A percentile compares a stretch with the other conserved stretches of the same genome.
Conservation (phyloP, 2,797 vertebrate species). For the Apogon talboti region DNA sequence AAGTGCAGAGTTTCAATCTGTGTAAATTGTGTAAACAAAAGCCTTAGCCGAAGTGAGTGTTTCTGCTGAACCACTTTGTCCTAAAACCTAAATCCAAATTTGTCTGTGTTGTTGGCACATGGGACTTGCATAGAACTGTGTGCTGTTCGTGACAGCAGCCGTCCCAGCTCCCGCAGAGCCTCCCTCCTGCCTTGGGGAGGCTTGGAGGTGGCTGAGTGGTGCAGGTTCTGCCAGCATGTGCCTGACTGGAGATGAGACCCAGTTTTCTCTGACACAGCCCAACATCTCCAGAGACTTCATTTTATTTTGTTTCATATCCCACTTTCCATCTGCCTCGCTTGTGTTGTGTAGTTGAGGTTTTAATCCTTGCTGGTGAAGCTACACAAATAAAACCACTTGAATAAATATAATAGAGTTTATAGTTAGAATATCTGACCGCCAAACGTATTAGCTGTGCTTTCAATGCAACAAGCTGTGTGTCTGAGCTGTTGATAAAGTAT, state of each 20-base stretch:
- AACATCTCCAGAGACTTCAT: constrained; percentile 63
- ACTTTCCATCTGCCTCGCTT: constrained; percentile 41
- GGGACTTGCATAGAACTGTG: constrained; percentile 35
- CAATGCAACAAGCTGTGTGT: constrained; percentile 1
- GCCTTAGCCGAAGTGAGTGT: background rate
- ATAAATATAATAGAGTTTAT: constrained; percentile 11
- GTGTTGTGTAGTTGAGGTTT: constrained; percentile 46
- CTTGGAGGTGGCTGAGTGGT: constrained; percentile 62
- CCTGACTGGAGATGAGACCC: constrained; percentile 66
- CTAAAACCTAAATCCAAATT: constrained; percentile 23
- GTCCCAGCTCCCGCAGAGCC: constrained; percentile 38
- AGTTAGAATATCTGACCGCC: constrained; percentile 9
- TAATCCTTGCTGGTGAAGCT: constrained; percentile 35
- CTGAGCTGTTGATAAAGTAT: constrained; percentile 1
- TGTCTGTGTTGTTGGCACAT: constrained; percentile 13
- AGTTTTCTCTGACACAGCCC: constrained; percentile 69
- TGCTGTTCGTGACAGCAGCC: constrained; percentile 32
- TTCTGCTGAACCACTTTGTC: constrained; percentile 31
- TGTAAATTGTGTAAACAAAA: constrained; percentile 12
- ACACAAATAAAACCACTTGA: constrained; percentile 40
- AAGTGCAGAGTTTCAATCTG: constrained; percentile 10
- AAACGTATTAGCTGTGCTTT: constrained; percentile 1
- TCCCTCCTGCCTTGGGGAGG: constrained; percentile 49
- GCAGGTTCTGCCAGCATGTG: constrained; percentile 65
- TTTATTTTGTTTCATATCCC: constrained; percentile 54